Base-by-base conservation (phyloP, 2,113 vertebrate genomes). In the Albula glossodonta region DNA sequence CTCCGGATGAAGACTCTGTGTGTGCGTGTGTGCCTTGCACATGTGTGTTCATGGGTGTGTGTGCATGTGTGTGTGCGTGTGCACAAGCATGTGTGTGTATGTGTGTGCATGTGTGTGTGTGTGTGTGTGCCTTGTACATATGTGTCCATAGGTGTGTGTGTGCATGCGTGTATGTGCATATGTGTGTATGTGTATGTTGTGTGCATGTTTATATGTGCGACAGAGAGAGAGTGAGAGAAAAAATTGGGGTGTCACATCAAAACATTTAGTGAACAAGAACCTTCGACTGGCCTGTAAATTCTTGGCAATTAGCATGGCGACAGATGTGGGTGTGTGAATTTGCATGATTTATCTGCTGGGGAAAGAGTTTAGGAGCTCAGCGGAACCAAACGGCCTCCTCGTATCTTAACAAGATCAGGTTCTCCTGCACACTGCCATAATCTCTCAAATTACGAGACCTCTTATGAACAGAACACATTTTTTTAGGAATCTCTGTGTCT, bases 321-420 rank as follows among this genome's bases (percentile, higher is more conserved):
- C 70, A 74, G 70, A 74, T 74, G 70, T 74, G 70, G n/a, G 19
- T 74, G 5, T 25, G 70, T 74, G n/a, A 74, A 74, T 74, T 11
- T 74, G 70, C 70, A 74, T 74, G 70, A 74, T 74, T 74, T 74
- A 74, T 74, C 70, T 25, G 70, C 70, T n/a, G 22, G 63, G n/a
- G 17, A 60, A 60, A 60, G 57, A 22, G 6, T n/a, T 74, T 74
- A 74, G 8, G 22, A 31, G 70, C 70, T 74, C 70, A 74, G 70
- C 22, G 70, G n/a, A 74, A 74, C 5, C 70, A 8, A 8, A 74
- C 63, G 4, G 22, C n/a, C n/a, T 74, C 22, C 10, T 31, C n/a
- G 70, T 11, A 74, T 74, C n/a, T 74, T 74, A 74, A 74, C 70
- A 5, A 74, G 70, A n/a, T 74, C 19, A 74, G 70, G 70, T 74